These are phyloP conservation scores for Sciaenops ocellatus DNA, from an alignment of 2,797 vertebrate genomes.

Conservation along the genomic window DNA sequence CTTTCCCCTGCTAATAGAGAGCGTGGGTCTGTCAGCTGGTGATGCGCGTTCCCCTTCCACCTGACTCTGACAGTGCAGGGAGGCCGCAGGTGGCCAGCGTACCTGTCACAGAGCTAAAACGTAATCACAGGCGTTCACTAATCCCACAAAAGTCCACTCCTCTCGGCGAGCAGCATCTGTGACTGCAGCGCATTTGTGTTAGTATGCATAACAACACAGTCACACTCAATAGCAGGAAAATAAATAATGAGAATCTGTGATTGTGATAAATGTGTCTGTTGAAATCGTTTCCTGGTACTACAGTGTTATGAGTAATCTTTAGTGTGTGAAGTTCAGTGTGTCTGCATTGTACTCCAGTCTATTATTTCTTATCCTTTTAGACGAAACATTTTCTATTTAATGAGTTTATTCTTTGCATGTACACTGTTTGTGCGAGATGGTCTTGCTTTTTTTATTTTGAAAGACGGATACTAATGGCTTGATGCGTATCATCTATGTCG, in stretches of 20 bases:
- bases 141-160: constrained; percentile 10
- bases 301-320: neutral
- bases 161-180: constrained; percentile 8
- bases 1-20: neutral
- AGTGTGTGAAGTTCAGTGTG: neutral
- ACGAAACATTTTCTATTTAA: neutral
- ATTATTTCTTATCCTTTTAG: neutral
- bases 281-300: neutral
- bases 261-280: neutral
- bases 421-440: neutral
- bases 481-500: neutral
- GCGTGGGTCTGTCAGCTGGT: constrained; percentile 24
- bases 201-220: neutral
- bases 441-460: neutral
- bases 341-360: neutral
- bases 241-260: neutral
- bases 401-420: neutral
- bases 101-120: constrained; percentile 31
- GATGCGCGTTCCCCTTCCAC: neutral
- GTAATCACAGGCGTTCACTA: constrained; percentile 32
- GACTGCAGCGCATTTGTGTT: neutral
- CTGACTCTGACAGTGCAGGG: constrained; percentile 19
- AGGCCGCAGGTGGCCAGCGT: constrained; percentile 34
- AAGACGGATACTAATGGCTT: constrained; percentile 3
- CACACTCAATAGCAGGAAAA: neutral